phyloP scores from a whole-genome alignment of 2,113 vertebrate genomes.

The Colaptes auratus region DNA sequence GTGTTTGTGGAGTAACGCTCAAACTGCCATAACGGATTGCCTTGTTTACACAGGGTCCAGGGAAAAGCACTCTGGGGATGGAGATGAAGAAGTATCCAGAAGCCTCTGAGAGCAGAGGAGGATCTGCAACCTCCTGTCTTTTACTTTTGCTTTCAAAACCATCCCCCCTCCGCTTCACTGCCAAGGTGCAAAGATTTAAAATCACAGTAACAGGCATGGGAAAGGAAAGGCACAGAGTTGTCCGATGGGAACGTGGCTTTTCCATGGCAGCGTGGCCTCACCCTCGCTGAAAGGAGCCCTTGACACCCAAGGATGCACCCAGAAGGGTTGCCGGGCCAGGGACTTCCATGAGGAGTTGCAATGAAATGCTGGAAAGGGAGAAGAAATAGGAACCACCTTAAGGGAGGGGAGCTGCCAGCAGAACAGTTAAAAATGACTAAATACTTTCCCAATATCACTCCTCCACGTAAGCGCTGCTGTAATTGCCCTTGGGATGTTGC shows the following conservation, averaged over 20 bases:
- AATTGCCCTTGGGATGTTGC: constrained; percentile 67
- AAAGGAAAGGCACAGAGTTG: neutral
- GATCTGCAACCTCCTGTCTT: neutral
- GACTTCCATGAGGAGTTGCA: accelerated
- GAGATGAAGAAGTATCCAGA: neutral
- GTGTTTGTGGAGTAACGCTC: neutral
- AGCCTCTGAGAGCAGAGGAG: neutral
- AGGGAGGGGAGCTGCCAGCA: constrained; percentile 51
- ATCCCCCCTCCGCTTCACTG: accelerated
- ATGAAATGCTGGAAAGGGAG: neutral
- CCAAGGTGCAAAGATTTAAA: neutral
- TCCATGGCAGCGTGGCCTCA: accelerated
- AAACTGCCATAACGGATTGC: neutral
- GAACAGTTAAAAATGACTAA: constrained; percentile 64
- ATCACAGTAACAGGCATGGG: neutral
- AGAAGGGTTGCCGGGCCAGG: neutral
- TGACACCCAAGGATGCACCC: neutral
- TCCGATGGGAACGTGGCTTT: neutral
- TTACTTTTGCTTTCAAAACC: constrained; percentile 18
- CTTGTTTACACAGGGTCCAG: constrained; percentile 18
- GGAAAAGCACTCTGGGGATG: neutral
- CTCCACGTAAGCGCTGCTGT: constrained; percentile 62
- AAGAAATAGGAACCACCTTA: constrained; percentile 60
- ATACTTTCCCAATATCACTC: constrained; percentile 65
- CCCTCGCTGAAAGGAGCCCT: neutral